A percentile compares a stretch with the other conserved stretches of the same genome.
Conservation (phyloP, 2,797 vertebrate species). For the Emys orbicularis region DNA sequence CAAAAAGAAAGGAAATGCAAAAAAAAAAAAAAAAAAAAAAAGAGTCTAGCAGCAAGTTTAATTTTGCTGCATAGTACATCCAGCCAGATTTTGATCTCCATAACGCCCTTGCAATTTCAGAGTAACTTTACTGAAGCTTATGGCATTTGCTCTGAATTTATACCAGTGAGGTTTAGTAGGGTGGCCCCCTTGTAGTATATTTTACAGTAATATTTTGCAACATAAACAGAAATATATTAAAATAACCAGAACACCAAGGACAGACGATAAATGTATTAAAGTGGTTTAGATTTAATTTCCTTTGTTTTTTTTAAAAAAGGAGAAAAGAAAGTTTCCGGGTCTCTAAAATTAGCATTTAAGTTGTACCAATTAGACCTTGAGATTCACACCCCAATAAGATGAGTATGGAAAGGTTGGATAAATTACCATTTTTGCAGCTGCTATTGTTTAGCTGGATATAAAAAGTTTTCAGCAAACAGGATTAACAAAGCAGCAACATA, state of each 20-base stretch:
- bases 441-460: not conserved
- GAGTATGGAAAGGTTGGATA: not conserved
- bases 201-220: not conserved
- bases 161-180: not conserved
- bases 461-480: not conserved
- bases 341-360: not conserved
- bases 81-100: not conserved
- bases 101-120: not conserved
- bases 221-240: no score
- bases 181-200: not conserved
- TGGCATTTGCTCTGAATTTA: not conserved
- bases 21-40: not conserved
- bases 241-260: not conserved
- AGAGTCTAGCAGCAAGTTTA: not conserved
- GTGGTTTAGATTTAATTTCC: not conserved
- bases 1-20: not conserved
- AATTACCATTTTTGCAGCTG: not conserved
- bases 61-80: not conserved
- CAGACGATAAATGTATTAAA: not conserved
- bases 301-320: not conserved
- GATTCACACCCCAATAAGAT: not conserved
- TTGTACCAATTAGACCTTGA: not conserved
- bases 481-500: not conserved
- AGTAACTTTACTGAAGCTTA: fast-evolving
- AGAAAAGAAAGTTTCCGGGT: not conserved